These are phyloP conservation scores for Ceraclea dissimilis DNA, from an alignment of 2,888 invertebrate genomes.

Conservation along the genomic window DNA sequence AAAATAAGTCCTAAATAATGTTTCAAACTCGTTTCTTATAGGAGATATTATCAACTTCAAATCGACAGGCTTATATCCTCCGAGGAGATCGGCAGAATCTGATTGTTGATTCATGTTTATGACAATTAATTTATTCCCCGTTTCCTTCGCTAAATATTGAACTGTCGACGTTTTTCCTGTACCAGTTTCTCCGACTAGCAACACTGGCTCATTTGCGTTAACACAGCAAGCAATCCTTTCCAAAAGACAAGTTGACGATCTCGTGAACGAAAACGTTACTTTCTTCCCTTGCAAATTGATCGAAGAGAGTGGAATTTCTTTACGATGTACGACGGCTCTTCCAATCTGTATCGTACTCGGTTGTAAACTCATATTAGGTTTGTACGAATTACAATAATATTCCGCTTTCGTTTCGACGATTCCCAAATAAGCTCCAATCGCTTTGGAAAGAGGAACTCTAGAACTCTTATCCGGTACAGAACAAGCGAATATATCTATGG, in stretches of 20 bases:
- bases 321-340: constrained; percentile 50
- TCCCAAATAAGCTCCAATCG: constrained; percentile 74
- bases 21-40: constrained; percentile 74
- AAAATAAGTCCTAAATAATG: constrained; percentile 72
- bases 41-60: constrained; percentile 76
- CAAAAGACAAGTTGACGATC: constrained; percentile 70
- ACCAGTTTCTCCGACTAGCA: constrained; percentile 96
- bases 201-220: constrained; percentile 75
- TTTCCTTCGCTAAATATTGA: constrained; percentile 80
- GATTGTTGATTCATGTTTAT: constrained; percentile 99
- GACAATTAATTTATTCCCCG: constrained; percentile 80
- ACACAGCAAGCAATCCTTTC: constrained; percentile 87
- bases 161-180: constrained; percentile 96
- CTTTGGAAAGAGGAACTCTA: constrained; percentile 60
- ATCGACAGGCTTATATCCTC: constrained; percentile 96
- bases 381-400: constrained; percentile 69
- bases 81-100: constrained; percentile 92
- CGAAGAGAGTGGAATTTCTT: constrained; percentile 37
- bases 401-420: constrained; percentile 75
- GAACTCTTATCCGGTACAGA: constrained; percentile 60
- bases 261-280: constrained; percentile 72
- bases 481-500: constrained; percentile 85
- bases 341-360: constrained; percentile 60
- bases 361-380: constrained; percentile 63
- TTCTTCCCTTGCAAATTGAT: constrained; percentile 40